phyloP scores from a whole-genome alignment of 2,797 vertebrate genomes.

The Erithacus rubecula region DNA sequence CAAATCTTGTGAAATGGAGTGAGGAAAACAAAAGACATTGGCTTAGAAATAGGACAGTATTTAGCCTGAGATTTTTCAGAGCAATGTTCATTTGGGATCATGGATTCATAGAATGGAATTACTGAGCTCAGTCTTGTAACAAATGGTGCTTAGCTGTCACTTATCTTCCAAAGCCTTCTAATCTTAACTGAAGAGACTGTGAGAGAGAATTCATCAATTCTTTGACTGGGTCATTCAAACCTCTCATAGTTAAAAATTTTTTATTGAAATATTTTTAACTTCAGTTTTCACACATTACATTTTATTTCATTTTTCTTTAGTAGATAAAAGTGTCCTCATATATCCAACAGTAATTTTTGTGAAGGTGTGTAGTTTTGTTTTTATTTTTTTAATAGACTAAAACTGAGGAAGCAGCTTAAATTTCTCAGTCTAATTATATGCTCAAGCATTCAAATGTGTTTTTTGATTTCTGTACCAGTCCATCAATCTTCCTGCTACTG shows the following conservation, averaged over 20 bases:
- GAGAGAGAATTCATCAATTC: background rate
- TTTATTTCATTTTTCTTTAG: background rate
- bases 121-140: background rate
- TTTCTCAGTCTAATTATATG: background rate
- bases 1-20: background rate
- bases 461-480: background rate
- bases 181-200: background rate
- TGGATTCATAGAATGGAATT: background rate
- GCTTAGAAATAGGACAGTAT: background rate
- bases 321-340: background rate
- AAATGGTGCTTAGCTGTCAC: background rate
- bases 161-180: background rate
- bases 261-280: background rate
- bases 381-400: background rate
- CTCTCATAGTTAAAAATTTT: background rate
- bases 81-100: background rate
- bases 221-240: background rate
- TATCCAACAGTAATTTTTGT: background rate
- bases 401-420: background rate
- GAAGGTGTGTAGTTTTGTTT: background rate
- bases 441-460: background rate
- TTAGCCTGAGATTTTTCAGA: background rate
- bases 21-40: background rate
- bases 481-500: background rate
- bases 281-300: background rate